These are phyloP conservation scores for Pelobates fuscus DNA, from an alignment of 2,113 vertebrate genomes.

Conservation along the genomic window DNA sequence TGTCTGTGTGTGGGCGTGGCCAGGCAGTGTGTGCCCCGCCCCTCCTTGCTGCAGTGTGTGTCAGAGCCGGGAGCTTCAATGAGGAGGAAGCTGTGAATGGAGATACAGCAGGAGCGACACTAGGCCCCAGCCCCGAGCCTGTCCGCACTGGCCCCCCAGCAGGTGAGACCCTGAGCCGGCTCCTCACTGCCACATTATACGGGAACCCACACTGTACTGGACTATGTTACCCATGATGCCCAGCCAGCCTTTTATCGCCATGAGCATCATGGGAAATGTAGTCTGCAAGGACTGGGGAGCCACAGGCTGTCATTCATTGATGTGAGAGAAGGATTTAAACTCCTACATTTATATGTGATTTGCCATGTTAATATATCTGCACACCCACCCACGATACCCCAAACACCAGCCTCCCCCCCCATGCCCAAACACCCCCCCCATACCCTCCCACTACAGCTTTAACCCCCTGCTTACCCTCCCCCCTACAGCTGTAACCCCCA, in stretches of 20 bases:
- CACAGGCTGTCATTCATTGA: no score
- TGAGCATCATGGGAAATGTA: no score
- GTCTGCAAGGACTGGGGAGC: no score
- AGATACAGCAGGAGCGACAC: constrained; percentile 19
- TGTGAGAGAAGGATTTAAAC: no score
- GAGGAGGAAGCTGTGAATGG: constrained; percentile 42
- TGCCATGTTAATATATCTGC: no score
- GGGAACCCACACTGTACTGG: no score
- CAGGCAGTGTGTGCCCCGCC: not conserved
- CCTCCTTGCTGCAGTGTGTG: constrained; percentile 30
- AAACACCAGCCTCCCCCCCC: not conserved
- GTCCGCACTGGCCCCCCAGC: not conserved
- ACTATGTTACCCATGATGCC: not conserved
- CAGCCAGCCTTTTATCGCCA: not conserved
- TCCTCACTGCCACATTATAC: not conserved
- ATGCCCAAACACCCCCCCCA: not conserved
- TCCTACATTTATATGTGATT: not conserved
- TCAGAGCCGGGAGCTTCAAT: constrained; percentile 46
- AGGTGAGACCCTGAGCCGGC: not conserved
- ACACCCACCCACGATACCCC: not conserved
- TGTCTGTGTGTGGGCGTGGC: not conserved
- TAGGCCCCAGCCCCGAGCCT: constrained; percentile 11
- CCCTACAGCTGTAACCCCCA: no score
- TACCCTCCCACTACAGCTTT: not conserved
- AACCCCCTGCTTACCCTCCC: no score